Percentiles rank a stretch among this genome's conserved stretches.
These are phyloP conservation scores for Erannis defoliaria DNA, from an alignment of 2,888 invertebrate species.

Conservation along the genomic window DNA sequence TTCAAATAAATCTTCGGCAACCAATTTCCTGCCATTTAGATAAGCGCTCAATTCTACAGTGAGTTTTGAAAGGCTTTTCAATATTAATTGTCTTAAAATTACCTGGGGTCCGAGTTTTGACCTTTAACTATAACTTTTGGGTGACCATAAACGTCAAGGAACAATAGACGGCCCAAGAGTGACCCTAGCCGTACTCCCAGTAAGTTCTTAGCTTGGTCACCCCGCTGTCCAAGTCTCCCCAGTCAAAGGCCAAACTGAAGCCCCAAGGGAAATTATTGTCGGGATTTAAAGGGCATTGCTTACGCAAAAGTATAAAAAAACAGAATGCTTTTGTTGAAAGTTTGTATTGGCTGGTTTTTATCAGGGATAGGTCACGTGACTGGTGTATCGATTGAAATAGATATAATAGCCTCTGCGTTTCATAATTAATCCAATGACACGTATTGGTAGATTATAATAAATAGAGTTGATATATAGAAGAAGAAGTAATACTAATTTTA, in stretches of 20 bases:
- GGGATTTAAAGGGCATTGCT: conserved; percentile 86
- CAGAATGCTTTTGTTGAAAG: conserved; percentile 76
- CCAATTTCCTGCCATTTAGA: conserved; percentile 62
- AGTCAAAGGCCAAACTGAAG: conserved; percentile 79
- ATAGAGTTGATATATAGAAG: too few relatives aligned
- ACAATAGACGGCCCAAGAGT: conserved; percentile 80
- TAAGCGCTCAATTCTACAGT: conserved; percentile 52
- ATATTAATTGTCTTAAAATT: conserved; percentile 76
- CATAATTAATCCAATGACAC: conserved; percentile 26
- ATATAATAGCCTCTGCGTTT: background rate
- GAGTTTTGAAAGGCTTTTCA: conserved; percentile 54
- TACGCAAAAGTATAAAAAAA: conserved; percentile 79
- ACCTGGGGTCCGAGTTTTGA: conserved; percentile 67
- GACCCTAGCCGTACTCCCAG: conserved; percentile 75
- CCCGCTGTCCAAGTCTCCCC: conserved; percentile 81
- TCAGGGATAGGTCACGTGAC: conserved; percentile 75
- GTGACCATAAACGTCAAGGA: conserved; percentile 84
- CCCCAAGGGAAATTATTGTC: conserved; percentile 86
- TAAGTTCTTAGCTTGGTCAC: conserved; percentile 75
- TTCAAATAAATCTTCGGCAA: conserved; percentile 62
- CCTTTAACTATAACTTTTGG: conserved; percentile 78
- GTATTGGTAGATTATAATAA: too few relatives aligned
- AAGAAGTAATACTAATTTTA: too few relatives aligned
- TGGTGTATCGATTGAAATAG: conserved; percentile 36
- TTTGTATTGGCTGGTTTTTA: conserved; percentile 67